Evolutionary conservation across 2,797 vertebrate species (phyloP), one percentile per base, ranked within the genome.

Genomic region (Myotis planiceps): DNA sequence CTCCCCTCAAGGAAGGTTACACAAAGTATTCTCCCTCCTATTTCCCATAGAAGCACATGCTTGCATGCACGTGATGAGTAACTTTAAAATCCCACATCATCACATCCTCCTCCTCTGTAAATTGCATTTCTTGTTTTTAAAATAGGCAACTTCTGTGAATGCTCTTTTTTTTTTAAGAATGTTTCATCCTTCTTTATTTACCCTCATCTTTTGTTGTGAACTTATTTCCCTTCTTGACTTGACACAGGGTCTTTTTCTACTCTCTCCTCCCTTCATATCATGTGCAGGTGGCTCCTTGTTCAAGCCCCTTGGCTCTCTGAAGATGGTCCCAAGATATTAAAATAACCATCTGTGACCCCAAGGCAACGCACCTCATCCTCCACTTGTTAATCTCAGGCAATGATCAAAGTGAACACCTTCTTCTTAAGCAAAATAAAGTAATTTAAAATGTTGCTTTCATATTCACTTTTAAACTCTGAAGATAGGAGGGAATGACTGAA

Each of bases 401-500:
- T 79, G 37, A 74, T 34, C 34, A 74, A 89, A 19, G 45, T 29
- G 3, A 49, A 34, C 12, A n/a, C 6, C 16, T 85, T 82, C 69
- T 88, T 47, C 32, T 85, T 80, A 76, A 92, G 55, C 21, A 45
- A 84, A 85, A 79, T 9, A 21, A n/a, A 2, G 2, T 65, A 2
- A 9, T 90, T 92, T 68, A 23, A 68, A 80, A 95, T 86, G 3
- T 9, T 21, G 76, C 29, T 92, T 87, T 87, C 29, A 9, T 66
- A 89, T 72, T 76, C 1, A 9, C 39, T 90, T 97, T 75, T 16
- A 68, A 9, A 91, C 6, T 87, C 80, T 90, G 90, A 91, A 95
- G 23, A 12, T 15, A 2, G 58, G 32, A 53, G 7, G 21, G 39
- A 94, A 92, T 3, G 27, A 72, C 65, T 91, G 27, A 55, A 72